These are phyloP conservation scores for Porites cylindrica DNA, from an alignment of 92 coral and sea anemone species.

Conservation along the genomic window DNA sequence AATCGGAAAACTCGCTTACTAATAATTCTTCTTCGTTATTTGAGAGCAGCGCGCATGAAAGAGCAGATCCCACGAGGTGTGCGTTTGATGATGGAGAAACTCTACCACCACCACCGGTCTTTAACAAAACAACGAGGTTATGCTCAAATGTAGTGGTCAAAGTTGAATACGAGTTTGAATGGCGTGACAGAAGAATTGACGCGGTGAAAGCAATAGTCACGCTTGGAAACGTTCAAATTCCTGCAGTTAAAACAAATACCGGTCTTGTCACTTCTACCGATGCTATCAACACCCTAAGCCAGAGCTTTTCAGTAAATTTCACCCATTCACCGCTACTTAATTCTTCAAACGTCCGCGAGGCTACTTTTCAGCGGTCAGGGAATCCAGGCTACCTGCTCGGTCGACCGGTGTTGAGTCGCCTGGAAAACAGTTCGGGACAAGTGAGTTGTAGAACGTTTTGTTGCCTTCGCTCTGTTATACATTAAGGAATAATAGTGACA, in stretches of 20 bases:
- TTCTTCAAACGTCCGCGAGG: constrained; percentile 39
- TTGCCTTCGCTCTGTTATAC: no score
- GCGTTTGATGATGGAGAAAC: constrained; percentile 86
- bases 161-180: constrained; percentile 79
- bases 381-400: constrained; percentile 95
- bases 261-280: constrained; percentile 55
- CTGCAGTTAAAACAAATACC: constrained; percentile 11
- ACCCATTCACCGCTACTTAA: constrained; percentile 55
- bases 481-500: no score
- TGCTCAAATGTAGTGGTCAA: constrained; percentile 87
- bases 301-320: constrained; percentile 75
- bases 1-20: background rate
- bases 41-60: background rate
- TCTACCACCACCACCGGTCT: constrained; percentile 85
- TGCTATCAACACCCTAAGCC: constrained; percentile 62
- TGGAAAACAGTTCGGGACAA: constrained; percentile 23
- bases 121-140: constrained; percentile 65
- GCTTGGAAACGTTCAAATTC: constrained; percentile 70
- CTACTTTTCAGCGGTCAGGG: constrained; percentile 75
- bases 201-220: constrained; percentile 74
- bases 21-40: constrained; percentile 47
- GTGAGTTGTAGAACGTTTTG: background rate
- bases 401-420: constrained; percentile 72
- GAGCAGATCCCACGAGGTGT: constrained; percentile 62
- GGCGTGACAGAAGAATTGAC: constrained; percentile 72